Percentiles rank a stretch among this genome's conserved stretches.
phyloP scores from a whole-genome alignment of 2,888 invertebrate species.

The Xanthorhoe spadicearia region DNA sequence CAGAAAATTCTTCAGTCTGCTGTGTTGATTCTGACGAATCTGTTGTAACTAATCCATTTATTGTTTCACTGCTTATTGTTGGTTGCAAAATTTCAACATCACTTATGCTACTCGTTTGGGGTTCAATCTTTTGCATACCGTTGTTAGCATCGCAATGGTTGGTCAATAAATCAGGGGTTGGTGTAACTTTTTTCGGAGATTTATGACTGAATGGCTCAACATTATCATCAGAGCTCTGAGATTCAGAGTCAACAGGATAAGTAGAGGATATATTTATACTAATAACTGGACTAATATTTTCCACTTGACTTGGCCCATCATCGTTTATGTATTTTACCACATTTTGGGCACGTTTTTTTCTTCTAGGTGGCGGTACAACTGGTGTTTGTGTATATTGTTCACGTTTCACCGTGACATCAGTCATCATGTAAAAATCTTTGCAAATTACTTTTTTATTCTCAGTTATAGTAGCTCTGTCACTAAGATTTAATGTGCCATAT shows the following conservation, averaged over 20 bases:
- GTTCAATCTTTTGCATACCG: conserved; percentile 39
- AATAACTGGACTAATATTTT: conserved; percentile 76
- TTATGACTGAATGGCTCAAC: conserved; percentile 52
- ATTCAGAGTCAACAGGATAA: conserved; percentile 74
- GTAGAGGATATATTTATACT: conserved; percentile 86
- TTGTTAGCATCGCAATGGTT: conserved; percentile 68
- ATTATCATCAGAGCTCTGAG: conserved; percentile 81
- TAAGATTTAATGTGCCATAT: conserved; percentile 60
- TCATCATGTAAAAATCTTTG: conserved; percentile 74
- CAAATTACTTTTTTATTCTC: conserved; percentile 58
- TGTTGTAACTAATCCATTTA: conserved; percentile 12
- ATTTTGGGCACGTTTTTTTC: conserved; percentile 56
- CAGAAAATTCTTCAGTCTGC: conserved; percentile 64
- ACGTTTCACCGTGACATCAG: conserved; percentile 58
- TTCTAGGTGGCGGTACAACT: conserved; percentile 65
- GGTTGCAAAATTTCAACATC: conserved; percentile 18
- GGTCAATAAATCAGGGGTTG: conserved; percentile 85
- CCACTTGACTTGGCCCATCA: conserved; percentile 47
- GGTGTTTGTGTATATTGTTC: conserved; percentile 71
- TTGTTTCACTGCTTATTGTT: conserved; percentile 1
- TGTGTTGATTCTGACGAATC: conserved; percentile 37
- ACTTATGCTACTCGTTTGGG: conserved; percentile 16
- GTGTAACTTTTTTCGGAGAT: conserved; percentile 49
- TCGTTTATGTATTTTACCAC: conserved; percentile 46
- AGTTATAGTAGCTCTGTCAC: conserved; percentile 67